phyloP scores from a whole-genome alignment of 2,888 invertebrate species.

The Mesorhabditis sp. region DNA sequence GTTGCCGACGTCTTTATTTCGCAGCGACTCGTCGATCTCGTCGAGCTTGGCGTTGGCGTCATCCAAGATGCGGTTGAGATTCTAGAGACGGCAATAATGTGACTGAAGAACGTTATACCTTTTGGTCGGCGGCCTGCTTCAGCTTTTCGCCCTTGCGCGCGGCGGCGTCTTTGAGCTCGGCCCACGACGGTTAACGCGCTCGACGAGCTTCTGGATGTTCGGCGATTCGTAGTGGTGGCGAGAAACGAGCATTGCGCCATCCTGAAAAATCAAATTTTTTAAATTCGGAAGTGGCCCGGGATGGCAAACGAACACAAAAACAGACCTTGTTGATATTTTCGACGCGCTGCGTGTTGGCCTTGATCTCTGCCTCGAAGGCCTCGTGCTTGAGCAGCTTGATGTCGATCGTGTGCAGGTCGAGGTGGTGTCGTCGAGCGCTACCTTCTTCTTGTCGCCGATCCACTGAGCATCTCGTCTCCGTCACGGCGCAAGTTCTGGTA shows the following conservation, averaged over 20 bases:
- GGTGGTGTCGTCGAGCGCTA: conserved; percentile 33
- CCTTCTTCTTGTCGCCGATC: conserved; percentile 85
- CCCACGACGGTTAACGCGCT: conserved; percentile 76
- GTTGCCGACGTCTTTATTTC: conserved; percentile 70
- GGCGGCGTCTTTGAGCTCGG: conserved; percentile 71
- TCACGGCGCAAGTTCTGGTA: conserved; percentile 89
- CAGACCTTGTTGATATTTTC: conserved; percentile 59
- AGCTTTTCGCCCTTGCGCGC: conserved; percentile 60
- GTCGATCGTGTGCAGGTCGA: conserved; percentile 64
- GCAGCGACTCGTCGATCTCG: conserved; percentile 76
- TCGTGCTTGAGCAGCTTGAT: conserved; percentile 62
- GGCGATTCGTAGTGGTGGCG: conserved; percentile 70
- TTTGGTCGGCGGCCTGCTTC: conserved; percentile 44
- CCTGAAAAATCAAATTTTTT: conserved; percentile 53
- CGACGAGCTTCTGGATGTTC: conserved; percentile 70
- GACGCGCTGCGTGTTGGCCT: conserved; percentile 60
- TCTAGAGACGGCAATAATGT: conserved; percentile 20
- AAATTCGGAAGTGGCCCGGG: no score
- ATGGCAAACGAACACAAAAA: neutral
- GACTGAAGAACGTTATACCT: conserved; percentile 11
- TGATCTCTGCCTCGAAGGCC: conserved; percentile 63
- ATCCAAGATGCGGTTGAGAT: conserved; percentile 71
- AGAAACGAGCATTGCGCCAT: conserved; percentile 72
- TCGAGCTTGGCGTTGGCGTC: conserved; percentile 81
- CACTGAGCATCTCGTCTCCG: conserved; percentile 78